Percentiles rank a stretch among this genome's conserved stretches.
phyloP scores from a whole-genome alignment of 2,888 invertebrate species.

The Dynastes grantii region DNA sequence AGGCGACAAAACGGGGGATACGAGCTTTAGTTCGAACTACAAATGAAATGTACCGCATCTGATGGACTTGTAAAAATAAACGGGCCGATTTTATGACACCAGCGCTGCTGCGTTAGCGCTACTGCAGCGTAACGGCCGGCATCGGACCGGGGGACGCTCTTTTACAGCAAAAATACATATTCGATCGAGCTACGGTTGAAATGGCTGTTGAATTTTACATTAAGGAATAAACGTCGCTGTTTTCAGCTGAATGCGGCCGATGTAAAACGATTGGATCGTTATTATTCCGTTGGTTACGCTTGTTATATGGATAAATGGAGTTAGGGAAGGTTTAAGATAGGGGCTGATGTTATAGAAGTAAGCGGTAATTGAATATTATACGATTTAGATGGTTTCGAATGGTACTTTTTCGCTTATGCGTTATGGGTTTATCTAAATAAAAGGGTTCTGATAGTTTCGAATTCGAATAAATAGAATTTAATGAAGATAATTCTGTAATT shows the following conservation, averaged over 20 bases:
- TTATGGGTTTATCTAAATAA: too few relatives aligned
- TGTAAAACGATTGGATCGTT: background rate
- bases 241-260: background rate
- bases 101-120: background rate
- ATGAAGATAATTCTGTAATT: too few relatives aligned
- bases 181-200: background rate
- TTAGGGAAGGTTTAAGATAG: background rate
- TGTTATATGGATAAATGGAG: conserved; percentile 10
- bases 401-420: too few relatives aligned
- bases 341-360: background rate
- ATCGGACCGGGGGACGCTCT: background rate
- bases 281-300: conserved; percentile 6
- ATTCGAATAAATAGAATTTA: too few relatives aligned
- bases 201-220: conserved; percentile 19
- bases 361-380: background rate
- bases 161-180: conserved; percentile 9
- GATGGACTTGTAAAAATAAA: conserved; percentile 17
- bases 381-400: background rate
- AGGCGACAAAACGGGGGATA: background rate
- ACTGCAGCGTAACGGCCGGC: background rate
- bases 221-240: conserved; percentile 6
- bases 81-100: background rate
- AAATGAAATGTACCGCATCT: conserved; percentile 13
- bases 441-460: too few relatives aligned
- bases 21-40: background rate